Evolutionary conservation across 2,888 invertebrate genomes (phyloP).

Genomic region (Xylophagus ater): DNA sequence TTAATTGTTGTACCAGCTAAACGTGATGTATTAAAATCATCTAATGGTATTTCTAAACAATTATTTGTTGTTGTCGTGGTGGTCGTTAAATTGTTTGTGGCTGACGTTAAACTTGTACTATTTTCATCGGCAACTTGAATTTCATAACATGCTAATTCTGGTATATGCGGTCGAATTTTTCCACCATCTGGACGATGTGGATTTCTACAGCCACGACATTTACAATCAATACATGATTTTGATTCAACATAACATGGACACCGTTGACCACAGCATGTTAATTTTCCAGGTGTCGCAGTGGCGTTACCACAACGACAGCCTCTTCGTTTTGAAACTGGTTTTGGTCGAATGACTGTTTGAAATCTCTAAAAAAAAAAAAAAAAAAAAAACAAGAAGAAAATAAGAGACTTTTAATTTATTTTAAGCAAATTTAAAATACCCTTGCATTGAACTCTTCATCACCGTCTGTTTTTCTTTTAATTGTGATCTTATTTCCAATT

Average conservation of each 20-base stretch:
- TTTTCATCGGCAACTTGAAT: slow-evolving; percentile 36
- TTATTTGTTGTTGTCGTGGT: background rate
- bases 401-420: background rate
- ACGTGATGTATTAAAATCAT: background rate
- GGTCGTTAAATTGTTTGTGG: background rate
- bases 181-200: slow-evolving; percentile 74
- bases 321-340: slow-evolving; percentile 44
- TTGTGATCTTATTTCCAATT: slow-evolving; percentile 71
- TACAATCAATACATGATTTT: slow-evolving; percentile 80
- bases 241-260: slow-evolving; percentile 91
- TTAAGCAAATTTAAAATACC: slow-evolving; percentile 23
- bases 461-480: slow-evolving; percentile 63
- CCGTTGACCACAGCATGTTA: slow-evolving; percentile 87
- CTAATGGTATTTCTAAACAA: slow-evolving; percentile 1
- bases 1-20: background rate
- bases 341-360: slow-evolving; percentile 17
- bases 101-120: slow-evolving; percentile 20
- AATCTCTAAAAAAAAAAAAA: slow-evolving; percentile 10
- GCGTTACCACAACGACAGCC: slow-evolving; percentile 88
- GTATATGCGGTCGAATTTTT: slow-evolving; percentile 58
- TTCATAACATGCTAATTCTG: slow-evolving; percentile 52
- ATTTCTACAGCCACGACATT: slow-evolving; percentile 86
- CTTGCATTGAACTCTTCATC: slow-evolving; percentile 40
- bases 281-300: slow-evolving; percentile 75
- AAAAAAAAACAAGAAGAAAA: slow-evolving; percentile 2